phyloP scores from a whole-genome alignment of 2,797 vertebrate species.

The Clarias laeviceps region DNA sequence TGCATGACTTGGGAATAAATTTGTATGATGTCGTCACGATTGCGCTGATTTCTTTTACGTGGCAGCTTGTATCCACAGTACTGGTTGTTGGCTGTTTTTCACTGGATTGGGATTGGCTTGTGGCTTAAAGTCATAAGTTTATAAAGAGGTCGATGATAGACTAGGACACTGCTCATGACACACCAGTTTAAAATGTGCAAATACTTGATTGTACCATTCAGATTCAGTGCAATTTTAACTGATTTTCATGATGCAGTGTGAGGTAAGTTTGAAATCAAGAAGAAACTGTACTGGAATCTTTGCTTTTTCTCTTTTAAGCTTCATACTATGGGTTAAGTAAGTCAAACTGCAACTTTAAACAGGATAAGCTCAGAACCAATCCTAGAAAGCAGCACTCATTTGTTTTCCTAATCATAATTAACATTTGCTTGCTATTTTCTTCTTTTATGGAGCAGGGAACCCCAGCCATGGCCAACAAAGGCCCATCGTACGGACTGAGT shows the following conservation, averaged over 20 bases:
- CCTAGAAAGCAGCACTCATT: neutral
- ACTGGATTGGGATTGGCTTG: conserved; percentile 33
- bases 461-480: conserved; percentile 92
- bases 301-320: neutral
- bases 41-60: neutral
- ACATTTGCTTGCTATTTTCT: conserved; percentile 1
- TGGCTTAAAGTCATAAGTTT: conserved; percentile 22
- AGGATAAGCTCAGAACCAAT: neutral
- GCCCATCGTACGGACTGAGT: conserved; percentile 93
- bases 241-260: neutral
- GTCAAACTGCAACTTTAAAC: neutral
- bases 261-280: neutral
- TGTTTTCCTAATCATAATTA: neutral
- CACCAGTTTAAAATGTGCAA: neutral
- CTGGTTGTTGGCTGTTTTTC: conserved; percentile 30
- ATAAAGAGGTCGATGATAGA: conserved; percentile 7
- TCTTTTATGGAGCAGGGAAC: conserved; percentile 57
- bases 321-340: neutral
- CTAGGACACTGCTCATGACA: conserved; percentile 1
- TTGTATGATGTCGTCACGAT: neutral
- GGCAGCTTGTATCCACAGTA: neutral
- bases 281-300: neutral
- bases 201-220: neutral
- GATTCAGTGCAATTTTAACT: neutral
- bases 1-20: conserved; percentile 28